These are phyloP conservation scores for Harpegnathos saltator DNA, from an alignment of 1,140 invertebrate species.

Conservation along the genomic window DNA sequence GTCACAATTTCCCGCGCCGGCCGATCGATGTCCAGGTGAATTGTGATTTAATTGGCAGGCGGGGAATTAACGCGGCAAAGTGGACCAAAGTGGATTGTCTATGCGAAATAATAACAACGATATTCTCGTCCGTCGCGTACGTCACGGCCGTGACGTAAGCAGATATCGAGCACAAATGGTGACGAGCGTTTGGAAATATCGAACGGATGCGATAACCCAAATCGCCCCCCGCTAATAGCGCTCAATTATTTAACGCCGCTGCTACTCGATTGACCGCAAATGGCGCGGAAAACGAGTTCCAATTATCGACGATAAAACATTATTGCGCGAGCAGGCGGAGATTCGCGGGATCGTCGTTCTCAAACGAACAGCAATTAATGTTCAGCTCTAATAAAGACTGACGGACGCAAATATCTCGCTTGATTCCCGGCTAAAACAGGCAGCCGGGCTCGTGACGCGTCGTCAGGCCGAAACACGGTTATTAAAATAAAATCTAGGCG, in stretches of 20 bases:
- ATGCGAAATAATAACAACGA: conserved; percentile 56
- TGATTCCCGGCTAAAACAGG: neutral
- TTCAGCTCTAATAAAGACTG: neutral
- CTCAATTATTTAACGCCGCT: conserved; percentile 46
- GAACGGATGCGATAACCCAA: conserved; percentile 47
- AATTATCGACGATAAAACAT: conserved; percentile 39
- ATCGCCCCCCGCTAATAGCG: conserved; percentile 40
- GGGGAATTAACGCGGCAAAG: conserved; percentile 41
- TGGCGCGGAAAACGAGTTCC: conserved; percentile 13
- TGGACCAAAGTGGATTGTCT: conserved; percentile 57
- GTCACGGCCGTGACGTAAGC: conserved; percentile 52
- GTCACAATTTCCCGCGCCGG: conserved; percentile 28
- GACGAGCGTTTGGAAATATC: conserved; percentile 57
- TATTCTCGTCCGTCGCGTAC: conserved; percentile 45
- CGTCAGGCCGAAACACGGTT: neutral
- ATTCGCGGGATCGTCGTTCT: neutral
- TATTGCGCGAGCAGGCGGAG: neutral
- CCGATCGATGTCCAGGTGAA: conserved; percentile 48
- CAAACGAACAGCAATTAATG: neutral
- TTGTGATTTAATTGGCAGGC: conserved; percentile 44
- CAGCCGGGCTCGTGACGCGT: neutral
- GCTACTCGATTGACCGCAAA: conserved; percentile 16
- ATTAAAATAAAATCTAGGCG: conserved; percentile 26
- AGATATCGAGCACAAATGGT: conserved; percentile 51
- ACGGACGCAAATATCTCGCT: neutral